Evolutionary conservation across 1,140 invertebrate genomes (phyloP).

Genomic region (Bradysia coprophila): DNA sequence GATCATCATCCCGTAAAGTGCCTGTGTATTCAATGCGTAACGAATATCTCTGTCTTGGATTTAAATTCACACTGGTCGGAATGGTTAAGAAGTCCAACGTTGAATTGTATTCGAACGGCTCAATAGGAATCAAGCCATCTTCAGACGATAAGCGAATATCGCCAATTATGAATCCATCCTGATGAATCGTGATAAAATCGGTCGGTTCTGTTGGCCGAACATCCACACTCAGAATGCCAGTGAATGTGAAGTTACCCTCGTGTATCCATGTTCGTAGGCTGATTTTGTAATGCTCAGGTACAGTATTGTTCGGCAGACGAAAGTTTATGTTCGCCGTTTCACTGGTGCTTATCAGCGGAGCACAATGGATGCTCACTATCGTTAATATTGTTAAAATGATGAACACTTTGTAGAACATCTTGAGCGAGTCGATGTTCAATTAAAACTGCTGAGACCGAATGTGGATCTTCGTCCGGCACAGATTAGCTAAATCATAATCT

Average conservation of each 20-base stretch:
- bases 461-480: no score
- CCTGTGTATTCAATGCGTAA: slow-evolving; percentile 31
- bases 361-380: no score
- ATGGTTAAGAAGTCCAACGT: slow-evolving; percentile 17
- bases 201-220: slow-evolving; percentile 22
- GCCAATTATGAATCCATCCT: slow-evolving; percentile 18
- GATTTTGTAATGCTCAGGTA: slow-evolving; percentile 43
- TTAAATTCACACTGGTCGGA: slow-evolving; percentile 7
- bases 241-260: slow-evolving; percentile 27
- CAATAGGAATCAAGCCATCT: slow-evolving; percentile 10
- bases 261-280: slow-evolving; percentile 37
- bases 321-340: no score
- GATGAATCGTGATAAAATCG: slow-evolving; percentile 29
- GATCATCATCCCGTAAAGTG: slow-evolving; percentile 32
- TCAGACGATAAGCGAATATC: slow-evolving; percentile 8
- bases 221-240: slow-evolving; percentile 35
- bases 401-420: no score
- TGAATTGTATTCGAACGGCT: neutral
- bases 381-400: no score
- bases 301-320: slow-evolving; percentile 33
- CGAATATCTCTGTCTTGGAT: slow-evolving; percentile 13
- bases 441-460: no score
- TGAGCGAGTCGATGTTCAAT: no score
- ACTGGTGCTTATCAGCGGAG: no score
- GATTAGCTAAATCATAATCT: no score